Percentiles rank a stretch among this genome's conserved stretches.
phyloP scores from a whole-genome alignment of 2,113 vertebrate species.

The Scomber scombrus region DNA sequence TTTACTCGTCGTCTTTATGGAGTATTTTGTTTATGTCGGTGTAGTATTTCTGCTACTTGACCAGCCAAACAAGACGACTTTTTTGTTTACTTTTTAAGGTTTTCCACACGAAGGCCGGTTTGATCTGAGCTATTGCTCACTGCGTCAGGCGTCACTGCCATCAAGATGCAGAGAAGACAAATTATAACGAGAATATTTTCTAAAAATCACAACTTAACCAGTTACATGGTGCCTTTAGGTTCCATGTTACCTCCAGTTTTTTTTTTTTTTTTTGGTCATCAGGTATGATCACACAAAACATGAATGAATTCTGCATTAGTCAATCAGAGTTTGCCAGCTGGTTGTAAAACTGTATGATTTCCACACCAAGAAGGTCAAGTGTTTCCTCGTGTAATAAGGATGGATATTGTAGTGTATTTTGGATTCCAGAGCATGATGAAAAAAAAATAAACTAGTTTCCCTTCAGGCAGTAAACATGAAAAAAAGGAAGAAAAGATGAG shows the following conservation, averaged over 20 bases:
- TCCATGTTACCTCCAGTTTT: not conserved
- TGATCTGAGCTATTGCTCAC: not conserved
- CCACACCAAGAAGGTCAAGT: not conserved
- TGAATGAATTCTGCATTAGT: not conserved
- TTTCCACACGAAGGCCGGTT: not conserved
- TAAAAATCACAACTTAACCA: not conserved
- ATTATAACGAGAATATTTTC: not conserved
- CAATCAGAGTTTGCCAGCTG: not conserved
- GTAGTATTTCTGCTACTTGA: not conserved
- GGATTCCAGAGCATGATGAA: not conserved
- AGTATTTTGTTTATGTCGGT: conserved; percentile 8
- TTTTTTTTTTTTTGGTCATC: not conserved
- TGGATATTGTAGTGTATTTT: not conserved
- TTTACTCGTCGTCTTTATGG: conserved; percentile 28
- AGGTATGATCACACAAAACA: not conserved
- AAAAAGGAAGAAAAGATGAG: not conserved
- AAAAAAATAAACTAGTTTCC: not conserved
- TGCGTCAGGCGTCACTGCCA: conserved; percentile 20
- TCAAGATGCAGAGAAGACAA: not conserved
- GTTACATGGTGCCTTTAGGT: not conserved
- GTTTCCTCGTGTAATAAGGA: not conserved
- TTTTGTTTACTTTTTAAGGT: not conserved
- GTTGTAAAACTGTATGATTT: not conserved
- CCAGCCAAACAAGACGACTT: not conserved
- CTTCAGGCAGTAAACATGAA: not conserved